Evolutionary conservation across 2,797 vertebrate species (phyloP), one percentile per base, ranked within the genome.

Genomic region (Potorous gilbertii): DNA sequence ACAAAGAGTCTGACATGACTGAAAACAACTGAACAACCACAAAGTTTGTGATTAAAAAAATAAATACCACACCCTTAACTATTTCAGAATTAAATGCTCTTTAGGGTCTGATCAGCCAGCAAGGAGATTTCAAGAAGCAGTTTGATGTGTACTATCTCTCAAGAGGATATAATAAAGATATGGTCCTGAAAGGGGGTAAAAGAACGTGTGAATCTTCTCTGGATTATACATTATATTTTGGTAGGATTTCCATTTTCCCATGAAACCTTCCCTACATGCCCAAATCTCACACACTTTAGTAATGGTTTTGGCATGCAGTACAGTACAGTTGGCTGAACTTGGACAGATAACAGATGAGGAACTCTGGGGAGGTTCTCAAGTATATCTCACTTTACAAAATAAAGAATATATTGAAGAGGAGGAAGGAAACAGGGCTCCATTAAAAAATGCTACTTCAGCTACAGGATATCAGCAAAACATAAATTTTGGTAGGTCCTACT

Each of bases 291-390:
- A 93, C 55, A 92, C 59, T 66, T 90, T 31, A 54, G 18, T 62
- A 91, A 31, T 24, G 40, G 93, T 9, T 74, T 74, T 56, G 24
- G 81, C 56, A 92, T 93, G 59, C 5, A 92, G 56, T 56, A 54
- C 90, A 90, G n/a, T 59, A 81, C 29, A 54, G 12, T 92, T 27
- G 18, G 56, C 31, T 91, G 81, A 29, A 74, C 27, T 96, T n/a
- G 90, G 54, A 91, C 91, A 93, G 46, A 94, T 62, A 91, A 94
- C 27, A 55, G 55, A 34, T 95, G 50, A 62, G 55, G 92, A 18
- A 14, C 74, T 92, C 91, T 46, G 56, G 90, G 92, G 94, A 96
- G 50, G 74, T 87, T 24, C 92, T 18, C 55, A 96, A 81, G 55
- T 10, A 46, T 29, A 21, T 5, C 54, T 52, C 91, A 54, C 62